phyloP scores from a whole-genome alignment of 2,888 invertebrate species.

The Drosophila lutescens region DNA sequence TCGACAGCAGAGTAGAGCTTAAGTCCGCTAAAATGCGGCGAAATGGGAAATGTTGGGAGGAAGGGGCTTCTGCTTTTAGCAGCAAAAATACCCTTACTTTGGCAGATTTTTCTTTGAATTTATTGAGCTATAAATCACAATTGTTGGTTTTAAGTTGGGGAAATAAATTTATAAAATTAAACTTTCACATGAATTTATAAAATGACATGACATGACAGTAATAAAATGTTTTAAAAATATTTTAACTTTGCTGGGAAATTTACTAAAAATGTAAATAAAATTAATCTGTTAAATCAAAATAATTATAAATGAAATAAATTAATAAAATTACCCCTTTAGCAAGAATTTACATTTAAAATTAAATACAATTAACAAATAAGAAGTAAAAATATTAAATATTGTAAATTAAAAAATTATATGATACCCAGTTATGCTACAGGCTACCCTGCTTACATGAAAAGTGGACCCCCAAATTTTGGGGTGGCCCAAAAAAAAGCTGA shows the following conservation, averaged over 20 bases:
- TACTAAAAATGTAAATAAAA: no score
- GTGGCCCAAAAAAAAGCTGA: neutral
- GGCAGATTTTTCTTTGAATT: neutral
- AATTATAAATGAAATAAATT: no score
- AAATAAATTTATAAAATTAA: neutral
- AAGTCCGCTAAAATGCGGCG: conserved; percentile 13
- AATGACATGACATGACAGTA: no score
- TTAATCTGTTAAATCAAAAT: no score
- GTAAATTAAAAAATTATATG: neutral
- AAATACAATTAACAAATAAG: no score
- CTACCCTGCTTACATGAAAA: neutral
- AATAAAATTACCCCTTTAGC: no score
- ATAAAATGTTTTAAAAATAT: no score
- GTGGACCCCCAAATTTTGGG: neutral
- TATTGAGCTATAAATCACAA: no score
- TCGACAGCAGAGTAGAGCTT: conserved; percentile 5
- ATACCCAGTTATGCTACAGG: neutral
- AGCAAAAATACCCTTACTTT: neutral
- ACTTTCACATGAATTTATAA: no score
- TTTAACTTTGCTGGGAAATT: no score
- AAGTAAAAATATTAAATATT: no score
- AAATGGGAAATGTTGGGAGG: neutral
- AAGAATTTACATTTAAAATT: no score
- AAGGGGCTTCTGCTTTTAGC: neutral
- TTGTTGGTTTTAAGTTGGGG: neutral